Evolutionary conservation across 2,888 invertebrate species (phyloP).

Genomic region (Nephrotoma guestfalica): DNA sequence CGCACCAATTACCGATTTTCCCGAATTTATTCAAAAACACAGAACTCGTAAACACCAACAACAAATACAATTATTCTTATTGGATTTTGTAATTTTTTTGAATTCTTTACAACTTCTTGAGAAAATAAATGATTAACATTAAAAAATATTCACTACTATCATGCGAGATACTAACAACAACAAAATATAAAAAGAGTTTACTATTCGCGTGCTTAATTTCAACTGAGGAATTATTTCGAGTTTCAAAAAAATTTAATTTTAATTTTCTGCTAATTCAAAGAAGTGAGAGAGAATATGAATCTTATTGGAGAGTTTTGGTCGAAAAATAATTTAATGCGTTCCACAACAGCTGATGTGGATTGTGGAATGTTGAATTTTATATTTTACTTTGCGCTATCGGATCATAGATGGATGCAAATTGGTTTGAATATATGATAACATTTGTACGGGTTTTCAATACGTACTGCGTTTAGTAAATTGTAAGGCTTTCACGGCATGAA

Average conservation of each 20-base stretch:
- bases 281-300: background rate
- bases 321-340: background rate
- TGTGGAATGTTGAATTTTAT: background rate
- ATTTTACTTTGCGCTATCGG: background rate
- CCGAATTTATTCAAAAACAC: background rate
- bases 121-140: background rate
- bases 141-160: background rate
- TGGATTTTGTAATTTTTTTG: background rate
- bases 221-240: background rate
- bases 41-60: background rate
- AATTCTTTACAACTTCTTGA: background rate
- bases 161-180: background rate
- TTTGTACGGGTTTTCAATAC: background rate
- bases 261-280: background rate
- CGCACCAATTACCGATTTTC: background rate
- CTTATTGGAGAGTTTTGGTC: background rate
- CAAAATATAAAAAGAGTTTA: background rate
- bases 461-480: too few relatives aligned
- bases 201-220: constrained; percentile 3
- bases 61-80: background rate
- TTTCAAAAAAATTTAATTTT: background rate
- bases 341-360: background rate
- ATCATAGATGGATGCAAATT: background rate
- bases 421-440: background rate
- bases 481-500: background rate